phyloP scores from a whole-genome alignment of 2,113 vertebrate species.

The Corythaeola cristata region DNA sequence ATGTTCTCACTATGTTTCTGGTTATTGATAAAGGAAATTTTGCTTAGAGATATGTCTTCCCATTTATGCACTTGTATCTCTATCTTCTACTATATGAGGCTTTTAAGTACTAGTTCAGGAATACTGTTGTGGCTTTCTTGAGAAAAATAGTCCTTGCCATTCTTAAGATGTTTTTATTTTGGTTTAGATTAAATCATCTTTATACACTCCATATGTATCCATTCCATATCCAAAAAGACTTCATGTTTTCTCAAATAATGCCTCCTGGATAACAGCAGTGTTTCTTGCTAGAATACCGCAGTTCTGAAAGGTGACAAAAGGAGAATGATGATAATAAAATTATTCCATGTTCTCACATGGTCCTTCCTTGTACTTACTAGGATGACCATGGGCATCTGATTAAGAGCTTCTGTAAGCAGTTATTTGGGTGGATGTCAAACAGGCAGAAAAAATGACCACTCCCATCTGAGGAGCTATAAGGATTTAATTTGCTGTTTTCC shows the following conservation, averaged over 20 bases:
- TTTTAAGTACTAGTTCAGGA: neutral
- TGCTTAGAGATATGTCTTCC: too few species aligned
- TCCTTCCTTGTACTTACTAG: neutral
- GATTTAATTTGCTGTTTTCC: neutral
- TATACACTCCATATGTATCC: too few species aligned
- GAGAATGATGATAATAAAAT: neutral
- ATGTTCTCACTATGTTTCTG: neutral
- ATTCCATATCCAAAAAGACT: neutral
- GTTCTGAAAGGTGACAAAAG: neutral
- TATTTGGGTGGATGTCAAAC: neutral
- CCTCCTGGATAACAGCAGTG: neutral
- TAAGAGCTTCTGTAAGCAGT: neutral
- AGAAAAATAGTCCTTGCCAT: neutral
- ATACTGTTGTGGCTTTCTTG: neutral
- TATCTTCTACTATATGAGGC: neutral
- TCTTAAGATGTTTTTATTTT: neutral
- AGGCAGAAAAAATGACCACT: neutral
- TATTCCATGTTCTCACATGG: neutral
- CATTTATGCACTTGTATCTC: neutral
- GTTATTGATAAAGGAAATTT: neutral
- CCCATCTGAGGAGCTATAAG: neutral
- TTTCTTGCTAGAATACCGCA: neutral
- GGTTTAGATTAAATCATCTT: neutral
- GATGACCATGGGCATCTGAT: neutral
- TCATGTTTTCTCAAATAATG: fast-evolving